Base-by-base conservation (phyloP, 2,888 invertebrate species). In the Mesoligia furuncula region DNA sequence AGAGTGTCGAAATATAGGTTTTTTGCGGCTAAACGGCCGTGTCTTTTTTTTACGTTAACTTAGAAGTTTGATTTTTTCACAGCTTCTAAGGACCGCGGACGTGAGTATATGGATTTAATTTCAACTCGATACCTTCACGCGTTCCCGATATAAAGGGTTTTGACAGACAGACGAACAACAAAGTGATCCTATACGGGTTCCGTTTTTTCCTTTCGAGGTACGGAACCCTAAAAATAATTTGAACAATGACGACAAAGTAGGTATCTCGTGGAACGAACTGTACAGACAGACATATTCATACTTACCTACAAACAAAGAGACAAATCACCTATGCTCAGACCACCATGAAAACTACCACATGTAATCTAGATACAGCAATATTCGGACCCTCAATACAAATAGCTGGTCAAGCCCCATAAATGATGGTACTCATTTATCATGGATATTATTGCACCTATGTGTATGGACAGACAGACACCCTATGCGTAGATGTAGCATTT, bases 301-400 rank as follows among this genome's bases (percentile, higher is more conserved):
- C 51, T 2, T n/a, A 31, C 7, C 45, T 9, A 24, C 31, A 59
- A 66, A n/a, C 64, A 48, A 54, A 61, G 13, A 70, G 69, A 85
- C 57, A 75, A 80, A 83, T 77, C 62, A 48, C 66, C 67, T 15
- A 17, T 24, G 24, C 5, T 48, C 36, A 31, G 13, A 27, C 69
- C 70, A 57, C 79, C 67, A 86, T 80, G 76, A 79, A 77, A 88
- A 86, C 85, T 81, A 83, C 54, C 80, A n/a, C 36, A 45, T 59
- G 51, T 79, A 80, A 87, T 88, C 85, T 86, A 88, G 85, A 78
- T 36, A 51, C 8, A 36, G 72, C 79, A 81, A 84, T 84, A 85
- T 88, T 78, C 77, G 67, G 74, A 67, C 86, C 87, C 87, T 77
- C 80, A 77, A 83, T 86, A 86, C 75, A 79, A 81, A 88, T 87